Evolutionary conservation across 37 sponge, comb jelly and placozoan genomes (phyloP).

Genomic region (Diacarnus erythraeanus): DNA sequence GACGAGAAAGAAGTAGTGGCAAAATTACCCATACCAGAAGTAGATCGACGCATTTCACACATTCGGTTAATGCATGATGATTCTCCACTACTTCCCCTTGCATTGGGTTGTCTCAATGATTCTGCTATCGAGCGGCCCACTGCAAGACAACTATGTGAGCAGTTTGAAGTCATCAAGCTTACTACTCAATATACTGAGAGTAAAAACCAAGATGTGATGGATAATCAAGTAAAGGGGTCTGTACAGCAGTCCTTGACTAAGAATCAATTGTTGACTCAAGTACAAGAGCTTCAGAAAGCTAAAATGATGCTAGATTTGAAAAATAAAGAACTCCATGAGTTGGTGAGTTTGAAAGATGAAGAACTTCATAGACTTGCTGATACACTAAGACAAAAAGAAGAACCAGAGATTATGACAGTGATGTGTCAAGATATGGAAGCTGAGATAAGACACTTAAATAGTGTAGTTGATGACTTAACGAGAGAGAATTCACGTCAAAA

Average conservation of each 20-base stretch:
- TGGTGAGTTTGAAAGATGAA: too few species aligned
- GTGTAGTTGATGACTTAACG: neutral
- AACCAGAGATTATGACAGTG: neutral
- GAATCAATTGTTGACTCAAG: neutral
- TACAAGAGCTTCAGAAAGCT: neutral
- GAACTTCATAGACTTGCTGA: neutral
- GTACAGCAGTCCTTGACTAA: neutral
- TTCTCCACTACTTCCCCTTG: neutral
- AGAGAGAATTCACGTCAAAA: neutral
- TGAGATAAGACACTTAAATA: too few species aligned
- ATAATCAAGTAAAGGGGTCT: neutral
- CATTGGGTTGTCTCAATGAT: conserved; percentile 21
- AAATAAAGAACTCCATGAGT: neutral
- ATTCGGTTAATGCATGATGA: neutral
- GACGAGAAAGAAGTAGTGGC: neutral
- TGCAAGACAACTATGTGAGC: neutral
- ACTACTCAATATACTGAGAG: conserved; percentile 6
- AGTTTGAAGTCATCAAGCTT: neutral
- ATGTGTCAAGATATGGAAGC: neutral
- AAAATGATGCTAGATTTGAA: neutral
- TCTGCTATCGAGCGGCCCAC: neutral
- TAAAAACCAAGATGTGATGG: neutral
- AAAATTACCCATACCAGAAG: conserved; percentile 12
- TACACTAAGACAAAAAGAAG: neutral
- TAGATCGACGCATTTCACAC: neutral